Evolutionary conservation across 2,113 vertebrate species (phyloP), one percentile per base, ranked within the genome.

Genomic region (Elephantulus edwardii): DNA sequence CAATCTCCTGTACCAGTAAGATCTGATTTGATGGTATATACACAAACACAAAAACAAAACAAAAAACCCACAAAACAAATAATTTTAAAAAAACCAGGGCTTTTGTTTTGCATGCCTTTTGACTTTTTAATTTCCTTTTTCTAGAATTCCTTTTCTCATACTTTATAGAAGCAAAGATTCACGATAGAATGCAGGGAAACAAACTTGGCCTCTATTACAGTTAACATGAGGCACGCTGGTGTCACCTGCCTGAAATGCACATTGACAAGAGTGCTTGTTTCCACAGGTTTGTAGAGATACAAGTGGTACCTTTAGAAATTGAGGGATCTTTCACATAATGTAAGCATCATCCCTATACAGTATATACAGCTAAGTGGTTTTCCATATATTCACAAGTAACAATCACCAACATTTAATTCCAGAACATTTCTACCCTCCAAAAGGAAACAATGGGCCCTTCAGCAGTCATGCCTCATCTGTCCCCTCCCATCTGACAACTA

Each of bases 91-190:
- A 83, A 85, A 66, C 84, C 5, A 35, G 5, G 38, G 17, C 54
- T 80, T 86, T n/a, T 89, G 48, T 52, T 90, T 82, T 89, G 60
- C 62, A 86, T 0, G 17, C 66, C n/a, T n/a, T 83, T 89, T 22
- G 26, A 33, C 66, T 22, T 84, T 93, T 77, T 75, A 5, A 83
- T 83, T 79, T 68, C 12, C 44, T 70, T 91, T 82, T 93, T 78
- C 26, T 70, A 93, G 93, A 90, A 68, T 93, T 7, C 50, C 52
- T 83, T 91, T 86, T 91, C 6, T 56, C 78, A 16, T 50, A 46
- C 84, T 91, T 89, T 77, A 90, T 24, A 83, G n/a, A 83, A 84
- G 8, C 64, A 50, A 70, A 52, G 64, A 84, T 75, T 17, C 12
- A 35, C 74, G 13, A 30, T 44, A 74, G 38, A 33, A 58, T 84